phyloP scores from a whole-genome alignment of 2,888 invertebrate species.

The Ormyrus rosae region DNA sequence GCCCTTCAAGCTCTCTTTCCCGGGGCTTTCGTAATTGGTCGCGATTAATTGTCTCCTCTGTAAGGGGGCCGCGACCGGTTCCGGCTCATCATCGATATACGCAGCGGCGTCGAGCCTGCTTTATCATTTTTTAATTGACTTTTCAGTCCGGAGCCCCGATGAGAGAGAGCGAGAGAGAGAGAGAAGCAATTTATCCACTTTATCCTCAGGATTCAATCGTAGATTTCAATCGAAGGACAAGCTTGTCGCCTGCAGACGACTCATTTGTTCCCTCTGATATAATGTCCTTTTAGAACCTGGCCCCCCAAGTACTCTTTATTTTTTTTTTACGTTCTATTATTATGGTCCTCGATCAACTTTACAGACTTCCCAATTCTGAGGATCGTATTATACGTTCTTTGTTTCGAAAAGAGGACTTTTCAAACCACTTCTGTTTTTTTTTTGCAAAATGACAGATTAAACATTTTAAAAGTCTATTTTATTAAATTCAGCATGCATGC shows the following conservation, averaged over 20 bases:
- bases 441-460: not conserved
- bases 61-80: not conserved
- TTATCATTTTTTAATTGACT: conserved; percentile 51
- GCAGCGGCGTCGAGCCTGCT: conserved; percentile 15
- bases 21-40: conserved; percentile 43
- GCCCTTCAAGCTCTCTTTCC: conserved; percentile 1
- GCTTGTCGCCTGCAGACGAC: conserved; percentile 54
- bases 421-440: not conserved
- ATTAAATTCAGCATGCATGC: not conserved
- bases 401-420: not conserved
- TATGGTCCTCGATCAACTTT: conserved; percentile 8
- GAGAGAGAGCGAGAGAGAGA: conserved; percentile 50
- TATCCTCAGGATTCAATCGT: conserved; percentile 64
- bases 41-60: conserved; percentile 44
- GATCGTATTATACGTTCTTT: not conserved
- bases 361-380: conserved; percentile 9
- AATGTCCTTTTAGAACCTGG: conserved; percentile 43
- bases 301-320: not conserved
- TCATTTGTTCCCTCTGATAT: conserved; percentile 52
- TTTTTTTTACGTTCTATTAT: conserved; percentile 6
- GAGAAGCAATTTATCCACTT: conserved; percentile 67
- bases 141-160: conserved; percentile 12
- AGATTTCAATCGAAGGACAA: conserved; percentile 66
- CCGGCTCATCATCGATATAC: conserved; percentile 49
- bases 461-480: not conserved